Base-by-base conservation (phyloP, 2,888 invertebrate genomes). In the Drosophila pegasa region DNA sequence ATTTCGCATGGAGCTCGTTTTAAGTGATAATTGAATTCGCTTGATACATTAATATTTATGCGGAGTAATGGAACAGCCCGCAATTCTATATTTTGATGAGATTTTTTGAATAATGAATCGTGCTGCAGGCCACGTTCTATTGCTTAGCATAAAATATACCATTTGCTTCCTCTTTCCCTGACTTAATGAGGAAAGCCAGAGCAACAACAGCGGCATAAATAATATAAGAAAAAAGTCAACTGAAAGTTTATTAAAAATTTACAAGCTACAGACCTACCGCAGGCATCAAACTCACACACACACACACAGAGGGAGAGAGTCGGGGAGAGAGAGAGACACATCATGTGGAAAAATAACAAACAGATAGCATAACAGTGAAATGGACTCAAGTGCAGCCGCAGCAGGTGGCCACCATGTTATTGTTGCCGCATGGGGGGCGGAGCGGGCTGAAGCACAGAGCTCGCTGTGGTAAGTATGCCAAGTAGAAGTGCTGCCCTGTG, bases 321-420 rank as follows among this genome's bases (percentile, higher is more conserved):
- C 22, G 3, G 10, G 9, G 14, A 10, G 12, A 25, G 35, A 31
- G 1, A 38, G 22, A 48, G 20, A 38, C 31, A 47, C n/a, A 74
- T 50, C 52, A 58, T 50, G 61, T 31, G 50, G 45, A 45, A 68
- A 67, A 71, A 57, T 67, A 80, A 69, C 68, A 81, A 79, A 79
- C 67, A 86, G 59, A 73, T 70, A 71, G 71, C 69, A 68, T 55
- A 71, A 70, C 66, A 72, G 73, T 66, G 62, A 88, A 88, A 84
- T 75, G 72, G 70, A 88, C 87, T 85, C 78, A 87, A 85, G 81
- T 85, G 87, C 85, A 85, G 75, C 88, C 88, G 87, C 85, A 88
- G 85, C 88, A 85, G 85, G 85, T 85, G 88, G 81, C 85, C 68
- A 71, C 63, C 76, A 79, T 86, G 48, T 82, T 87, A 75, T 87